These are phyloP conservation scores for Melipona beecheii DNA, from an alignment of 2,888 invertebrate genomes.

Conservation along the genomic window DNA sequence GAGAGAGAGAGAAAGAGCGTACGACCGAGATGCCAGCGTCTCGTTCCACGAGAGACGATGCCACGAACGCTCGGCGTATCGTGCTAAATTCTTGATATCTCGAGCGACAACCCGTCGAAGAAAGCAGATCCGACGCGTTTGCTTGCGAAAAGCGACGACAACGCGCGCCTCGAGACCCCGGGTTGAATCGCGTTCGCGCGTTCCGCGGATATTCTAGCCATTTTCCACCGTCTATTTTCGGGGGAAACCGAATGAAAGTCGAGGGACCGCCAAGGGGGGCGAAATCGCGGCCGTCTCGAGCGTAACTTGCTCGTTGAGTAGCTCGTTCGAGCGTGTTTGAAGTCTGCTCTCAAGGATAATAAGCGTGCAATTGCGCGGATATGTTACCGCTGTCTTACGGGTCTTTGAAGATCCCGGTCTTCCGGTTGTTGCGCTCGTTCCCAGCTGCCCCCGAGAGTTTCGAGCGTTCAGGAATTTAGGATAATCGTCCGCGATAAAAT, in stretches of 20 bases:
- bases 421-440: too few relatives aligned
- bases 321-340: neutral
- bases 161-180: neutral
- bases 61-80: constrained; percentile 49
- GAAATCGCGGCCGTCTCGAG: neutral
- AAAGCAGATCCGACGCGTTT: neutral
- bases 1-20: neutral
- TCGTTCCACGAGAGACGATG: constrained; percentile 51
- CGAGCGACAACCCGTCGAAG: constrained; percentile 7
- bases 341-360: neutral
- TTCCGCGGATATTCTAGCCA: neutral
- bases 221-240: constrained; percentile 7
- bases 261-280: neutral
- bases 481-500: too few relatives aligned
- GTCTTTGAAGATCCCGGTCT: too few relatives aligned
- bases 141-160: neutral
- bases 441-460: too few relatives aligned
- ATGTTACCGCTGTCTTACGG: too few relatives aligned
- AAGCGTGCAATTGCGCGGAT: neutral
- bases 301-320: neutral
- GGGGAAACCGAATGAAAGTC: neutral
- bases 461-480: too few relatives aligned
- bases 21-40: constrained; percentile 62
- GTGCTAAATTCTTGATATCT: constrained; percentile 58
- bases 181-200: neutral